These are phyloP conservation scores for Holothuria leucospilota DNA, from an alignment of 53 echinoderm and acorn worm genomes.

Conservation along the genomic window DNA sequence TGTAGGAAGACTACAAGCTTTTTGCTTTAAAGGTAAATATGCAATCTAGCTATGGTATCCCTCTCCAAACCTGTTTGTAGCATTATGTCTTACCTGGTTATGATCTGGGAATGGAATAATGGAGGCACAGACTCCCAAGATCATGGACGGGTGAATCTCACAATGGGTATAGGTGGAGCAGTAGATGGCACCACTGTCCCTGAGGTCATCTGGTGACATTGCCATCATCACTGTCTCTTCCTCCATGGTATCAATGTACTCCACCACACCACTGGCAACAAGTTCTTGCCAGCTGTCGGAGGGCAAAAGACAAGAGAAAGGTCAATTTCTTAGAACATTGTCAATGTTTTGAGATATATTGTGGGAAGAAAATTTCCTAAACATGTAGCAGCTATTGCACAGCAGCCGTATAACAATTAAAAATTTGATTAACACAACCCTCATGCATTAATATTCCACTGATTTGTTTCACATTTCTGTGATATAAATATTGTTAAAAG, in stretches of 20 bases:
- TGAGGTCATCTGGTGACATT: conserved; percentile 93
- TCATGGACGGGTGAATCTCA: conserved; percentile 99
- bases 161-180: conserved; percentile 99
- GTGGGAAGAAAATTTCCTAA: too few relatives aligned
- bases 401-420: too few relatives aligned
- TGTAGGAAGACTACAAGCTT: too few relatives aligned
- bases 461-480: too few relatives aligned
- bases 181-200: conserved; percentile 84
- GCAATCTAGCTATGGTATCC: too few relatives aligned
- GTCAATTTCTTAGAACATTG: not conserved
- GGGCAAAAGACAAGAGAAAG: not conserved
- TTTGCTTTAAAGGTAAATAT: too few relatives aligned
- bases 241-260: conserved; percentile 97
- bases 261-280: conserved; percentile 96
- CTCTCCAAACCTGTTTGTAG: too few relatives aligned
- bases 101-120: conserved; percentile 99
- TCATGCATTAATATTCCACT: too few relatives aligned
- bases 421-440: too few relatives aligned
- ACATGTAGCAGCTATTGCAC: too few relatives aligned
- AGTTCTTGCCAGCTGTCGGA: conserved; percentile 92
- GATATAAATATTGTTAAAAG: too few relatives aligned
- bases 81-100: conserved; percentile 78
- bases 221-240: conserved; percentile 98
- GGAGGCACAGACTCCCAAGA: conserved; percentile 96
- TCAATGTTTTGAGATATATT: not conserved